A percentile compares a stretch with the other conserved stretches of the same genome.
These are phyloP conservation scores for Lasioglossum zephyrum DNA, from an alignment of 2,888 invertebrate species.

Conservation along the genomic window DNA sequence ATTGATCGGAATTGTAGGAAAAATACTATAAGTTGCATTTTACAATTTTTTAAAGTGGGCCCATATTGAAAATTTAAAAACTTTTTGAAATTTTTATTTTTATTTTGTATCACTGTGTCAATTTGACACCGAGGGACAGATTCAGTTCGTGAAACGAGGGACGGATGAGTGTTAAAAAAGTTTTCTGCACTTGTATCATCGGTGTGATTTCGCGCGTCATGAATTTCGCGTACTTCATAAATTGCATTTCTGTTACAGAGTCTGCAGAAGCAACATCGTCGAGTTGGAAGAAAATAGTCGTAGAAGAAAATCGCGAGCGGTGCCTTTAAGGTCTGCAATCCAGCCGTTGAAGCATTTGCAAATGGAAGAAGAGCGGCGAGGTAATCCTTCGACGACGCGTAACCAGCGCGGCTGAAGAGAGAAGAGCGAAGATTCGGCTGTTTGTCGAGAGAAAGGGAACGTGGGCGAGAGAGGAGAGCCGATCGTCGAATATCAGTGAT, in stretches of 20 bases:
- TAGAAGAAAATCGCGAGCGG: background rate
- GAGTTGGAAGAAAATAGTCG: background rate
- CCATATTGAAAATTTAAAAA: no score
- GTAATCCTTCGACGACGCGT: background rate
- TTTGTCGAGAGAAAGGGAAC: background rate
- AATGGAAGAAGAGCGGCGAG: background rate
- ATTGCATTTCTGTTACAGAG: background rate
- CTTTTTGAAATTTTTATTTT: no score
- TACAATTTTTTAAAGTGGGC: no score
- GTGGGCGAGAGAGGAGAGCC: constrained; percentile 8
- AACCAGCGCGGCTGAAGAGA: background rate
- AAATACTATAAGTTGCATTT: no score
- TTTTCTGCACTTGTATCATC: no score
- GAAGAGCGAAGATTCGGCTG: background rate
- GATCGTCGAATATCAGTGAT: constrained; percentile 33
- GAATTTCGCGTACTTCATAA: background rate
- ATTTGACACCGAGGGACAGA: no score
- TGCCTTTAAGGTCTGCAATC: background rate
- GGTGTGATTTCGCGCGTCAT: background rate
- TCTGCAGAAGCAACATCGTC: background rate
- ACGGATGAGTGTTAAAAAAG: no score
- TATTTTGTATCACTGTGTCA: no score
- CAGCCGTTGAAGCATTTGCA: background rate
- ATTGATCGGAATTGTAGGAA: no score
- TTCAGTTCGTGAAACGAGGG: no score